A percentile compares a stretch with the other conserved stretches of the same genome.
These are phyloP conservation scores for Ranitomeya variabilis DNA, from an alignment of 2,113 vertebrate species.

Conservation along the genomic window DNA sequence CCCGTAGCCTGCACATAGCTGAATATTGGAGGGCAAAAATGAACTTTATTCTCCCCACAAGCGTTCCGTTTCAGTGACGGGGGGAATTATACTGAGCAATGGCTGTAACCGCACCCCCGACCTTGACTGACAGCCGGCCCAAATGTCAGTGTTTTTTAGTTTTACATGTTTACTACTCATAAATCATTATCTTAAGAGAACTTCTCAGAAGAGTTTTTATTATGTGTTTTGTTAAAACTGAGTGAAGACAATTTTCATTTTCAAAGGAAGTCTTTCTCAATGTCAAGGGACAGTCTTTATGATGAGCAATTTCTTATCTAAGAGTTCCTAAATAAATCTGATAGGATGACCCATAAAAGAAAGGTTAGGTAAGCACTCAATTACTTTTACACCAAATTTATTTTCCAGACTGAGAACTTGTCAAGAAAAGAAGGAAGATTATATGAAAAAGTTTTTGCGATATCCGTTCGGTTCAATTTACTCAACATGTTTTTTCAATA, in stretches of 20 bases:
- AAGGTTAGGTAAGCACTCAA: slow-evolving; percentile 23
- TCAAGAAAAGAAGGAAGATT: background rate
- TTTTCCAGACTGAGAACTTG: background rate
- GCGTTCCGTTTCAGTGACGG: no score
- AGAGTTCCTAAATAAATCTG: background rate
- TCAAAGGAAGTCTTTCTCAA: background rate
- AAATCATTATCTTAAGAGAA: background rate
- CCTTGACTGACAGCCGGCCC: no score
- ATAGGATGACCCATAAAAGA: background rate
- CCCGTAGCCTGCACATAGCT: no score
- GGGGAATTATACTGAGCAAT: no score
- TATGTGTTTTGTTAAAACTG: background rate
- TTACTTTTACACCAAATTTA: slow-evolving; percentile 18
- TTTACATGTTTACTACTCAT: background rate
- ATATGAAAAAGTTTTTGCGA: background rate
- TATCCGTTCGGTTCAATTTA: slow-evolving; percentile 20
- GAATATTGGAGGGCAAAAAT: no score
- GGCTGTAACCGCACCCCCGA: no score
- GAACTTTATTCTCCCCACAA: no score
- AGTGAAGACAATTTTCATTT: background rate
- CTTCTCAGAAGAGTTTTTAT: background rate
- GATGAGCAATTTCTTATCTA: background rate
- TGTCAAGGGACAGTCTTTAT: background rate
- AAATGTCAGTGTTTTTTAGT: no score
- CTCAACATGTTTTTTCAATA: slow-evolving; percentile 41